Evolutionary conservation across 2,888 invertebrate species (phyloP), one percentile per base, ranked within the genome.

Genomic region (Argyresthia goedartella): DNA sequence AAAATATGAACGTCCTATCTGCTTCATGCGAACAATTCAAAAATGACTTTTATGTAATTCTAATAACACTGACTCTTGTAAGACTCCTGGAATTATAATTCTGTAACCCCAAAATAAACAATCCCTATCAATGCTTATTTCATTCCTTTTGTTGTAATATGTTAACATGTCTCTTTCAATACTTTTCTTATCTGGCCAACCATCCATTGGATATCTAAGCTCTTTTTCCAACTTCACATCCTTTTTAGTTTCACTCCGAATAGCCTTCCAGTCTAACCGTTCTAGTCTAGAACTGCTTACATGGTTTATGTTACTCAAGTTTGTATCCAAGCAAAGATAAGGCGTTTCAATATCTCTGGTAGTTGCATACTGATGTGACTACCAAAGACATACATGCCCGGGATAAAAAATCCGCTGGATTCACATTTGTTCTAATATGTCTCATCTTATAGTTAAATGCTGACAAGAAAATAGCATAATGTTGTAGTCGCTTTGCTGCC

Each of bases 31-130:
- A 14, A n/a, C 36, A 1, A 36, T 36, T 8, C 49, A 35, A 4
- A 49, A 15, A 36, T 49, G 49, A 36, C 49, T 49, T 14, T 35
- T n/a, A 36, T 49, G 49, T 33, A 49, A n/a, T 36, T 49, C 49
- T 6, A 36, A 4, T 16, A 49, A 14, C 2, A 49, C 16, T 36
- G 13, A 7, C n/a, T 35, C 36, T 15, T 49, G 25, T 36, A 49
- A n/a, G 8, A 13, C 11, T n/a, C 36, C 49, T n/a, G 49, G 49
- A 35, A 49, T 36, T 6, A 49, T 36, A 33, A 49, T 36, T 13
- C 49, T 35, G 11, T 36, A 49, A 36, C 49, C 49, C 49, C 49
- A 49, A 11, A 49, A 33, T 7, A 49, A 11, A 11, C 49, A 49
- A 4, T 36, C 49, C 36, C 16, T n/a, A 14, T 49, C 36, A 49